Evolutionary conservation across 1,140 invertebrate genomes (phyloP).

Genomic region (Caenorhabditis latens): DNA sequence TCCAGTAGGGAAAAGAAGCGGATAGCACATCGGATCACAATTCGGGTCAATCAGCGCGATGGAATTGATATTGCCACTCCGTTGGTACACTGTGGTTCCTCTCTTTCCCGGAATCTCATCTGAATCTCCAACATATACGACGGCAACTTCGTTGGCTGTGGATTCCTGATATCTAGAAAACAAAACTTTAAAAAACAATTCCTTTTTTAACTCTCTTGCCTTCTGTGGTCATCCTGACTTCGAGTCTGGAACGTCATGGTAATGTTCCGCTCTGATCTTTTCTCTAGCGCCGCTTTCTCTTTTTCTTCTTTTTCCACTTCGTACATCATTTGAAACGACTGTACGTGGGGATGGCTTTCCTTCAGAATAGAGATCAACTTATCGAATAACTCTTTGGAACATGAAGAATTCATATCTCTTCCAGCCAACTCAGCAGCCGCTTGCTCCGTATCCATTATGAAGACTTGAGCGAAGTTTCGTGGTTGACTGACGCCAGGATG

Average conservation of each 20-base stretch:
- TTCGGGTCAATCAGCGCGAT: not conserved
- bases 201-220: no score
- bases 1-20: conserved; percentile 52
- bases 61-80: not conserved
- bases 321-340: not conserved
- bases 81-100: conserved; percentile 5
- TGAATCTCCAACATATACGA: conserved; percentile 43
- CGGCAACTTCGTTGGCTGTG: conserved; percentile 41
- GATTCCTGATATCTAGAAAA: conserved; percentile 41
- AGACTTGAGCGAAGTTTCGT: not conserved
- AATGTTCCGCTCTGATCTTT: not conserved
- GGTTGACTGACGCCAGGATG: not conserved
- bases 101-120: conserved; percentile 17
- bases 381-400: not conserved
- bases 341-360: not conserved
- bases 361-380: not conserved
- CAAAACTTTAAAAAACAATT: no score
- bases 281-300: no score
- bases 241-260: not conserved
- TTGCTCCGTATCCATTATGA: not conserved
- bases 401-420: not conserved
- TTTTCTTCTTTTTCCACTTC: not conserved
- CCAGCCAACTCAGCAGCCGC: not conserved
- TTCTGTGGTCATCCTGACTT: not conserved
- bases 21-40: conserved; percentile 48